Conservation (phyloP, 1,140 invertebrate genomes). For the Linepithema humile region DNA sequence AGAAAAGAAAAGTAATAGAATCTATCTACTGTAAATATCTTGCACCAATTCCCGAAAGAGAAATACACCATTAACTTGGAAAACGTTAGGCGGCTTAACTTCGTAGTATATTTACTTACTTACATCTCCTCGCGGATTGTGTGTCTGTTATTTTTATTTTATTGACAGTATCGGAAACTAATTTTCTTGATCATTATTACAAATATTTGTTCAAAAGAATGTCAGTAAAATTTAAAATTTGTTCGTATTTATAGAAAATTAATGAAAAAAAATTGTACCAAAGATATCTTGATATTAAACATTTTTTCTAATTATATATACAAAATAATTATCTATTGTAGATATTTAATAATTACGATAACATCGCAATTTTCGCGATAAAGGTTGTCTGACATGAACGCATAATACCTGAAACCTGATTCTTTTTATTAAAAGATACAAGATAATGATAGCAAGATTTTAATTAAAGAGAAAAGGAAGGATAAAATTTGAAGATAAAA, state of each 20-base stretch:
- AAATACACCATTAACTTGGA: constrained; percentile 1
- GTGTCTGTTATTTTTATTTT: background rate
- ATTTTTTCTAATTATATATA: no score
- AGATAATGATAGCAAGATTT: constrained; percentile 20
- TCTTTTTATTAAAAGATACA: background rate
- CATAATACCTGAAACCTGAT: background rate
- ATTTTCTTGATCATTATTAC: no score
- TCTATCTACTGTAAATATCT: constrained; percentile 21
- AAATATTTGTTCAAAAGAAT: no score
- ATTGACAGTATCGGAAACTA: no score
- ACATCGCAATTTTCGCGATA: constrained; percentile 1
- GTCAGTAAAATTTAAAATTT: no score
- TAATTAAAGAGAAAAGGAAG: background rate
- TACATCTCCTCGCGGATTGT: background rate
- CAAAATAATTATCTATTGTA: no score
- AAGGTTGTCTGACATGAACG: constrained; percentile 8
- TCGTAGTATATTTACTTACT: background rate
- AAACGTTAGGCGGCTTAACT: background rate
- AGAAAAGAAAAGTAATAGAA: background rate
- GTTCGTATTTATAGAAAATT: no score
- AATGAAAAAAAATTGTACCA: no score
- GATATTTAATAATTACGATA: background rate
- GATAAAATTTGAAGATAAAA: background rate
- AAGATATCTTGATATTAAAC: no score
- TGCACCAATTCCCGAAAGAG: background rate